Percentiles rank a stretch among this genome's conserved stretches.
Conservation (phyloP, 2,888 invertebrate species). For the Timandra comae region DNA sequence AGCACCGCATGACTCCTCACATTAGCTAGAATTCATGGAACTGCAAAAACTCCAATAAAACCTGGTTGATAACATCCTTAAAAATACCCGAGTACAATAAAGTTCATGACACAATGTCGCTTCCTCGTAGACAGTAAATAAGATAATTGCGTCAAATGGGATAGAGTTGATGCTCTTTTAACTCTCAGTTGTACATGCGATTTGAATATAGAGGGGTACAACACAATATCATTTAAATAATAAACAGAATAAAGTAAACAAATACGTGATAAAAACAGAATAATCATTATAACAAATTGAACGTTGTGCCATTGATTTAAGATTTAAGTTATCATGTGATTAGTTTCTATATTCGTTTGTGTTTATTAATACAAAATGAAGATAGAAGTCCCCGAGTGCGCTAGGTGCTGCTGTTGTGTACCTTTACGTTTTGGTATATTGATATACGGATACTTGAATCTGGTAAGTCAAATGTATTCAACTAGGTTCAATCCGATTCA, state of each 20-base stretch:
- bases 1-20: too few relatives aligned
- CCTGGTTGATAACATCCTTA: too few relatives aligned
- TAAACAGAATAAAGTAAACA: too few relatives aligned
- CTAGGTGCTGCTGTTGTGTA: constrained; percentile 38
- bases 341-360: background rate
- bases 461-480: constrained; percentile 22
- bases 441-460: constrained; percentile 33
- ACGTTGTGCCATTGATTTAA: background rate
- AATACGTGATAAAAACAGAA: too few relatives aligned
- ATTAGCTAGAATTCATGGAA: too few relatives aligned
- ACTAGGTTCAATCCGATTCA: too few relatives aligned
- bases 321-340: too few relatives aligned
- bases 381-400: constrained; percentile 39
- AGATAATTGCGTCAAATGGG: constrained; percentile 19
- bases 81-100: background rate
- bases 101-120: constrained; percentile 18
- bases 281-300: background rate
- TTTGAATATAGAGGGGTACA: constrained; percentile 4
- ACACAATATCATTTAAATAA: background rate
- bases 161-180: constrained; percentile 17
- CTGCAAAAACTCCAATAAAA: too few relatives aligned
- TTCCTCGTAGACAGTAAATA: constrained; percentile 18
- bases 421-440: constrained; percentile 43
- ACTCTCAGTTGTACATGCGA: constrained; percentile 3
- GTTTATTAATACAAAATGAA: constrained; percentile 23